These are phyloP conservation scores for Drosophila lowei DNA, from an alignment of 1,140 invertebrate species.

Conservation along the genomic window DNA sequence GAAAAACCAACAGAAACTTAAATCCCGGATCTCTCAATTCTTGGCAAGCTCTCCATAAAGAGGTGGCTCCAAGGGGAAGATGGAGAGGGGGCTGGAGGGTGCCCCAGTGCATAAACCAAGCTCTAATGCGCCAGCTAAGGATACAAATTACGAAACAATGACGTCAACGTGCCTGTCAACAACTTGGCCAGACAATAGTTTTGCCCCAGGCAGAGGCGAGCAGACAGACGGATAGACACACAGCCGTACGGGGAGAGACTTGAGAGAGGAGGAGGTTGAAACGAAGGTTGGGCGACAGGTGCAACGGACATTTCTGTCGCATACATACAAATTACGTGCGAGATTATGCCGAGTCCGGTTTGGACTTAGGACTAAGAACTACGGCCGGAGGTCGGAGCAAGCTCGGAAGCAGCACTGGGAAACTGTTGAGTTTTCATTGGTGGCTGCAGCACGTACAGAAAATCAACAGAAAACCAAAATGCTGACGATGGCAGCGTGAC, in stretches of 20 bases:
- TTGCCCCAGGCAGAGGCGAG: slow-evolving; percentile 41
- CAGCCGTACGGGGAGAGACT: too few species aligned
- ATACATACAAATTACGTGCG: slow-evolving; percentile 79
- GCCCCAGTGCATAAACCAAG: slow-evolving; percentile 59
- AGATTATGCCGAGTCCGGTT: slow-evolving; percentile 63
- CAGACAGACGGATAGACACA: slow-evolving; percentile 16
- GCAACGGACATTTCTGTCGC: slow-evolving; percentile 77
- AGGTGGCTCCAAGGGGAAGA: slow-evolving; percentile 1
- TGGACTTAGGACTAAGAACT: slow-evolving; percentile 37
- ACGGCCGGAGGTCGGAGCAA: not conserved
- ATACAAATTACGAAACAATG: slow-evolving; percentile 81
- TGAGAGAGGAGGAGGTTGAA: slow-evolving; percentile 12
- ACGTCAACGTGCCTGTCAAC: slow-evolving; percentile 80
- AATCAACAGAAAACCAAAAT: slow-evolving; percentile 25
- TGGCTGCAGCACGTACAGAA: slow-evolving; percentile 34
- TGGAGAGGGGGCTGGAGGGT: not conserved
- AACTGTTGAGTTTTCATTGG: slow-evolving; percentile 11
- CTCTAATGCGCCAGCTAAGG: slow-evolving; percentile 78
- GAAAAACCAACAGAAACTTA: slow-evolving; percentile 13
- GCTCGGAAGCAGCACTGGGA: not conserved
- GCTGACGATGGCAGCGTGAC: slow-evolving; percentile 17
- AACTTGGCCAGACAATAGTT: slow-evolving; percentile 79
- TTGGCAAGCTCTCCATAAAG: slow-evolving; percentile 24
- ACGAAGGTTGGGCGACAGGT: slow-evolving; percentile 60
- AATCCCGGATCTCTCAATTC: slow-evolving; percentile 22